Evolutionary conservation across 2,888 invertebrate species (phyloP), one percentile per base, ranked within the genome.

Genomic region (Acleris cristana): DNA sequence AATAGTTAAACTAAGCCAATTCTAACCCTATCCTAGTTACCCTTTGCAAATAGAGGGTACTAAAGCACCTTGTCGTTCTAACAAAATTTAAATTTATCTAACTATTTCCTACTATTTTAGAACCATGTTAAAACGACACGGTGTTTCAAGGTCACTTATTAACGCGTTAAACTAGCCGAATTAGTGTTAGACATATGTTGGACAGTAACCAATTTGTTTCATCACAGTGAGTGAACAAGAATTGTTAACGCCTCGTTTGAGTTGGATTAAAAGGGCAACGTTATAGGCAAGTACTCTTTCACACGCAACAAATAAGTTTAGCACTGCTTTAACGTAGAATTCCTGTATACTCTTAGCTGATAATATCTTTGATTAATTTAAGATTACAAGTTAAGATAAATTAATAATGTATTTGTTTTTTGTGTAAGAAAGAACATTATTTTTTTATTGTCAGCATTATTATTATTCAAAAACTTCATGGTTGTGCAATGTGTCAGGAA

Each of bases 101-200:
- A 18, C 51, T 8, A 21, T 10, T 63, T 49, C 30, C 2, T 12
- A 40, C 48, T 19, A 3, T n/a, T 23, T 7, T 48, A 5, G 2
- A 49, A 19, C 14, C 3, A 1, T n/a, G 23, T 60, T 18, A 60
- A 34, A 59, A 44, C 40, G 65, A 48, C 23, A 59, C 14, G 23
- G 65, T 60, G 40, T 40, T 57, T n/a, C 34, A 40, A 53, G 49
- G 61, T 51, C 44, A 48, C 54, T 68, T 58, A 56, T 68, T 40
- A 62, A 63, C 57, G 56, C 23, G 34, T 61, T 21, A 26, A 56
- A 57, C 21, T 53, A 16, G n/a, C 18, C n/a, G 49, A 45, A 18
- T 58, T 7, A 60, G 71, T 63, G 72, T 64, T 45, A 40, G 71
- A 72, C 80, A 79, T 79, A 76, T 79, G 81, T 75, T 65, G 69